These are phyloP conservation scores for Otolemur garnettii DNA, from an alignment of 2,113 vertebrate species.

Conservation along the genomic window DNA sequence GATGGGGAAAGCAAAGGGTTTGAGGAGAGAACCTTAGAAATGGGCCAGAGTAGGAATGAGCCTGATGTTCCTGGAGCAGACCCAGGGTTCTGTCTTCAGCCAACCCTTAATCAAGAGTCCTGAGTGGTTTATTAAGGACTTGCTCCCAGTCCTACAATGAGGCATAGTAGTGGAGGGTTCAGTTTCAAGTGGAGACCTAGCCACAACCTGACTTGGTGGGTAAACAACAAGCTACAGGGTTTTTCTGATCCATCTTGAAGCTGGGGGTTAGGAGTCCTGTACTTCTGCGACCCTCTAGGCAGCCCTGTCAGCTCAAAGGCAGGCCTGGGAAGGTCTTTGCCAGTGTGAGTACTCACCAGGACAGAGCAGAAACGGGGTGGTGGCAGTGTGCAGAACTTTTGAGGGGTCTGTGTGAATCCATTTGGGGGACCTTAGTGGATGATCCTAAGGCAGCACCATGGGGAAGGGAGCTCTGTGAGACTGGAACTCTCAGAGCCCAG, in stretches of 20 bases:
- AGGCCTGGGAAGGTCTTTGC: background rate
- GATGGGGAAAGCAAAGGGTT: background rate
- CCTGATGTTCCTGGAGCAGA: background rate
- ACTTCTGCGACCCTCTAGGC: background rate
- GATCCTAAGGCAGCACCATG: background rate
- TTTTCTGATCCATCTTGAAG: background rate
- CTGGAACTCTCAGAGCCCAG: background rate
- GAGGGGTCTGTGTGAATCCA: background rate
- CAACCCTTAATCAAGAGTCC: background rate
- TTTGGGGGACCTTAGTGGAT: background rate
- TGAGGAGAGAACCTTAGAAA: background rate
- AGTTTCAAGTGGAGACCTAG: background rate
- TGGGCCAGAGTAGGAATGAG: no score
- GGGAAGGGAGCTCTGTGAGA: background rate
- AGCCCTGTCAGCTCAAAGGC: background rate
- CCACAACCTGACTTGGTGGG: background rate
- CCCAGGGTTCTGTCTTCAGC: background rate
- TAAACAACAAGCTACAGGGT: background rate
- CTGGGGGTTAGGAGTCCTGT: background rate
- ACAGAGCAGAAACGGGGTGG: no score
- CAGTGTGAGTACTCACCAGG: background rate
- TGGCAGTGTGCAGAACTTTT: background rate
- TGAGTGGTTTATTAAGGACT: background rate
- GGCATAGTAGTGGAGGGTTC: background rate
- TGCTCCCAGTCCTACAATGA: background rate